Conservation (phyloP, 2,797 vertebrate species). For the Aplochiton taeniatus region DNA sequence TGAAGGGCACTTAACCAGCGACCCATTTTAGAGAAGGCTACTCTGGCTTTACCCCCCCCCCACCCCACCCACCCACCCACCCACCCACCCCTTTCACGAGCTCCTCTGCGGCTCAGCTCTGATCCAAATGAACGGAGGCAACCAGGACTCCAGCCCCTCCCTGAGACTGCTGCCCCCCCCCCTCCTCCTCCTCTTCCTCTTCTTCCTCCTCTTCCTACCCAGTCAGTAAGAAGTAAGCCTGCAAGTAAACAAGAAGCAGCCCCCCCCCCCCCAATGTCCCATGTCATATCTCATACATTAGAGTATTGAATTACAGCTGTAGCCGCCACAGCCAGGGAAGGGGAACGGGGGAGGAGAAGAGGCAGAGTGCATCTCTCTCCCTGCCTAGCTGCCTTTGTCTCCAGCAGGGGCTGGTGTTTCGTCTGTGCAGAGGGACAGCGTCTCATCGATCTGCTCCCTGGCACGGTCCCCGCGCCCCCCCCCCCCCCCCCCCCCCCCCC, state of each 20-base stretch:
- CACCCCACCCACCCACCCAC: slow-evolving; percentile 6
- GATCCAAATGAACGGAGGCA: slow-evolving; percentile 62
- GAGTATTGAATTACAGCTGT: slow-evolving; percentile 65
- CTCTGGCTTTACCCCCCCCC: slow-evolving; percentile 21
- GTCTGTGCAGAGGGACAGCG: slow-evolving; percentile 69
- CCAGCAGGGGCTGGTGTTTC: slow-evolving; percentile 46
- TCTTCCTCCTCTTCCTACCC: slow-evolving; percentile 44
- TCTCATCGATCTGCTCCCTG: slow-evolving; percentile 74
- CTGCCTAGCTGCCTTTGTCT: too few species aligned
- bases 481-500: too few species aligned
- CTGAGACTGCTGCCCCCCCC: slow-evolving; percentile 17
- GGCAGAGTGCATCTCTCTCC: slow-evolving; percentile 40
- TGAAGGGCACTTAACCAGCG: slow-evolving; percentile 77
- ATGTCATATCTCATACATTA: slow-evolving; percentile 65
- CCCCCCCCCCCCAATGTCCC: slow-evolving; percentile 33
- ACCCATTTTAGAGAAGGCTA: slow-evolving; percentile 73
- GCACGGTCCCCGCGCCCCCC: slow-evolving; percentile 41
- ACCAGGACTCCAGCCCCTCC: slow-evolving; percentile 44
- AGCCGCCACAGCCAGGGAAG: slow-evolving; percentile 51
- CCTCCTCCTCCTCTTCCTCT: slow-evolving; percentile 29
- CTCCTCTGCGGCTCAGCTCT: slow-evolving; percentile 40
- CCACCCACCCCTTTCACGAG: slow-evolving; percentile 7
- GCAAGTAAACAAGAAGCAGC: slow-evolving; percentile 51
- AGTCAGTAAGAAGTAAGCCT: slow-evolving; percentile 59
- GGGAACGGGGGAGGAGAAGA: slow-evolving; percentile 17